These are phyloP conservation scores for Ibidorhyncha struthersii DNA, from an alignment of 2,113 vertebrate genomes.

Conservation along the genomic window DNA sequence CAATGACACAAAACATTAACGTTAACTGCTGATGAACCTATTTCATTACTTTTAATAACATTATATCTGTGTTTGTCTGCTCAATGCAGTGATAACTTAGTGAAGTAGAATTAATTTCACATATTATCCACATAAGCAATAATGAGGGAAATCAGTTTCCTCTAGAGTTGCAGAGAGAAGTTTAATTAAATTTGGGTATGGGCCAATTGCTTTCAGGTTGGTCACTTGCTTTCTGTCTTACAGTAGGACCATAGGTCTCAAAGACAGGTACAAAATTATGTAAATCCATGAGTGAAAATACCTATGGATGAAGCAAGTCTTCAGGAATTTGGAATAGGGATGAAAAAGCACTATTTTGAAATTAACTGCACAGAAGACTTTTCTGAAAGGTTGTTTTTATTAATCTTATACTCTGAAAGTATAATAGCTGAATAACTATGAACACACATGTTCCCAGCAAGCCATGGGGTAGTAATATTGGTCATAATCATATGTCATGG, in stretches of 20 bases:
- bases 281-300: slow-evolving; percentile 32
- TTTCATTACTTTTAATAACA: slow-evolving; percentile 77
- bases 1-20: slow-evolving; percentile 63
- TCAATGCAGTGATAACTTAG: slow-evolving; percentile 71
- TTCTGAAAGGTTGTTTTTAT: neutral
- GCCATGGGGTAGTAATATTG: neutral
- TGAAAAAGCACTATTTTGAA: slow-evolving; percentile 25
- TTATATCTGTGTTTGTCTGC: slow-evolving; percentile 75
- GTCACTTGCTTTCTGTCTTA: slow-evolving; percentile 59
- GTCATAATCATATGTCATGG: neutral
- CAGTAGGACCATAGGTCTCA: slow-evolving; percentile 16
- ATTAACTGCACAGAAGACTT: neutral
- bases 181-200: slow-evolving; percentile 76
- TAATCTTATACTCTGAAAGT: neutral
- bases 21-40: slow-evolving; percentile 63
- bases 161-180: slow-evolving; percentile 47
- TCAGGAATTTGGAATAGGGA: neutral
- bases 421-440: neutral
- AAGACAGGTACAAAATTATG: neutral
- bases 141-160: slow-evolving; percentile 73
- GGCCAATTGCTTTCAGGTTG: slow-evolving; percentile 66
- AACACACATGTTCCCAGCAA: neutral
- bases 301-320: slow-evolving; percentile 7
- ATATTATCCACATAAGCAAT: slow-evolving; percentile 74
- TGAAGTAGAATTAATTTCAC: slow-evolving; percentile 76